A percentile compares a stretch with the other conserved stretches of the same genome.
These are phyloP conservation scores for Thecocarcelia acutangulata DNA, from an alignment of 2,888 invertebrate species.

Conservation along the genomic window DNA sequence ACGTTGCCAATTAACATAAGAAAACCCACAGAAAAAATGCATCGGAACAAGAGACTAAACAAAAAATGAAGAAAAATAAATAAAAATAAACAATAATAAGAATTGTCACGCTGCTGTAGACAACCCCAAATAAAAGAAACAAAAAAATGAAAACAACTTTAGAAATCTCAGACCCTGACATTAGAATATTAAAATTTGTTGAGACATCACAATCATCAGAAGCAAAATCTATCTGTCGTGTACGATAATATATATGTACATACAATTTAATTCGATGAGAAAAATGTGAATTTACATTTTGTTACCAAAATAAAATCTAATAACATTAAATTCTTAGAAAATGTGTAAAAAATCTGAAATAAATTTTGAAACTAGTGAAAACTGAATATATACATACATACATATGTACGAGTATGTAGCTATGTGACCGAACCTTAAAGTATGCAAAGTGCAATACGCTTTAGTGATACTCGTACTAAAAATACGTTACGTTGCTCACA, in stretches of 20 bases:
- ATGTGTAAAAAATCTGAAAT: background rate
- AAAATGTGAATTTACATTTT: background rate
- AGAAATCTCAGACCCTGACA: constrained; percentile 57
- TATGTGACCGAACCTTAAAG: constrained; percentile 12
- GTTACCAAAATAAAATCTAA: background rate
- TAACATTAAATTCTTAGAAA: background rate
- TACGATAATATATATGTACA: background rate
- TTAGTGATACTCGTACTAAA: constrained; percentile 2
- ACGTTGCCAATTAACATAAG: constrained; percentile 68
- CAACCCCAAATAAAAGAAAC: constrained; percentile 17
- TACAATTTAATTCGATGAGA: constrained; percentile 15
- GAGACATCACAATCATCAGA: constrained; percentile 14
- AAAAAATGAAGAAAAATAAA: constrained; percentile 21
- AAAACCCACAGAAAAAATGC: constrained; percentile 36
- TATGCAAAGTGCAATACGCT: background rate
- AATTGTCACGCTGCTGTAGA: constrained; percentile 60
- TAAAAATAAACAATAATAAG: constrained; percentile 5
- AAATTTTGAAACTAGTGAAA: background rate
- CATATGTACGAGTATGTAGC: no score
- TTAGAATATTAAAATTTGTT: constrained; percentile 47
- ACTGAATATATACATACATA: no score
- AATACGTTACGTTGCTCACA: constrained; percentile 6
- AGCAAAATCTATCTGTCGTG: constrained; percentile 11
- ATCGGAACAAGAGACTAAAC: constrained; percentile 31
- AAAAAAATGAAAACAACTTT: constrained; percentile 28